Evolutionary conservation across 2,888 invertebrate genomes (phyloP).

Genomic region (Dryobota labecula): DNA sequence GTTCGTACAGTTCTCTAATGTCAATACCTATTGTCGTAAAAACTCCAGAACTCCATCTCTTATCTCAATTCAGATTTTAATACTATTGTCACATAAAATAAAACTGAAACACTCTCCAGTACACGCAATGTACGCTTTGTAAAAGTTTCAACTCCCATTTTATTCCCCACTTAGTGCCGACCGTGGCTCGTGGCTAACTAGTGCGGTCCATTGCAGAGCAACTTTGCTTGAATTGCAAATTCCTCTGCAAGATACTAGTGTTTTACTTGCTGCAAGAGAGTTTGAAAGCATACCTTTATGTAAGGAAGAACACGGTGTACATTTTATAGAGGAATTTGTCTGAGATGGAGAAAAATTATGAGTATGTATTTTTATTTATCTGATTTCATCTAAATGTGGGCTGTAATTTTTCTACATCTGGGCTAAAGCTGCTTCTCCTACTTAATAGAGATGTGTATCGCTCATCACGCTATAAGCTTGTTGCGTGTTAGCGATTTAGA

Average conservation of each 20-base stretch:
- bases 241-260: slow-evolving; percentile 51
- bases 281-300: slow-evolving; percentile 34
- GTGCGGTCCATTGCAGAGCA: slow-evolving; percentile 52
- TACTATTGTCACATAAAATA: slow-evolving; percentile 15
- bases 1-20: slow-evolving; percentile 14
- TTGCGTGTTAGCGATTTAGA: not conserved
- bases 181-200: slow-evolving; percentile 50
- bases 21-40: not conserved
- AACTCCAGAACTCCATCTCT: not conserved
- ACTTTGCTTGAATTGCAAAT: slow-evolving; percentile 63
- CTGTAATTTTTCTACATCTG: not conserved
- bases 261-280: slow-evolving; percentile 32
- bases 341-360: not conserved
- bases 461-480: too few relatives aligned
- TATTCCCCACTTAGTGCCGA: slow-evolving; percentile 48
- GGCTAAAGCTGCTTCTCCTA: not conserved
- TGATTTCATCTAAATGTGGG: not conserved
- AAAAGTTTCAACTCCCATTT: slow-evolving; percentile 51
- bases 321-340: slow-evolving; percentile 1
- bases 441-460: not conserved
- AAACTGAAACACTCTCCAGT: slow-evolving; percentile 6
- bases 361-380: not conserved
- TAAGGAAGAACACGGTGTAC: slow-evolving; percentile 15
- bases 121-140: slow-evolving; percentile 29
- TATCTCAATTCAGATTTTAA: slow-evolving; percentile 1